Evolutionary conservation across 2,113 vertebrate species (phyloP).

Genomic region (Seriola aureovittata): DNA sequence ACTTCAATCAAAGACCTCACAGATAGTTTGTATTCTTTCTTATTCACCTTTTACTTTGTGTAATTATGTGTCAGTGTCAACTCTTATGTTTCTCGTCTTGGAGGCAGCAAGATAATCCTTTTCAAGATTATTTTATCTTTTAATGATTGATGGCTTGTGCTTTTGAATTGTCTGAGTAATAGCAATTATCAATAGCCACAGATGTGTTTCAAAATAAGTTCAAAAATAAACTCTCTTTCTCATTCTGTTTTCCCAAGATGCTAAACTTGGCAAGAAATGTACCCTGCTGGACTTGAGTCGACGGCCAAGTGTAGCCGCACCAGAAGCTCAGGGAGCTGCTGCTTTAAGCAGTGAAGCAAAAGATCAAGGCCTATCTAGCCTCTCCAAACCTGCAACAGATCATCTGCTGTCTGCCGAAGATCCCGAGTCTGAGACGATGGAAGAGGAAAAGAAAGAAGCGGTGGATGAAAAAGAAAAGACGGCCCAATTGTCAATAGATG

Average conservation of each 20-base stretch:
- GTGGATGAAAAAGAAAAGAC: conserved; percentile 41
- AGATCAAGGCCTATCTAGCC: conserved; percentile 28
- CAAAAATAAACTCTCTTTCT: neutral
- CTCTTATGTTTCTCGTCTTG: neutral
- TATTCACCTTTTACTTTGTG: neutral
- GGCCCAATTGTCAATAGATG: conserved; percentile 31
- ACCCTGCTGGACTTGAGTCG: conserved; percentile 76
- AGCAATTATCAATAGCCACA: no score
- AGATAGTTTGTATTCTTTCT: neutral
- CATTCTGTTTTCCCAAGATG: conserved; percentile 67
- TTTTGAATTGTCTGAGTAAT: neutral
- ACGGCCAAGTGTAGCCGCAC: conserved; percentile 44
- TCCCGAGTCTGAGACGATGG: conserved; percentile 22
- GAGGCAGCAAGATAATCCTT: neutral
- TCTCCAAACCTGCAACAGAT: conserved; percentile 38
- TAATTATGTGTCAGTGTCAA: neutral
- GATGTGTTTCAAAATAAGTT: neutral
- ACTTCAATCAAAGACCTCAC: conserved; percentile 2
- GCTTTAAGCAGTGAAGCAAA: conserved; percentile 25
- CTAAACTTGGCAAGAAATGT: conserved; percentile 78
- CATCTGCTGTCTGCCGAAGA: conserved; percentile 18
- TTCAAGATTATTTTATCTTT: neutral
- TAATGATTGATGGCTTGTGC: neutral
- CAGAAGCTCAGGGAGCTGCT: conserved; percentile 53
- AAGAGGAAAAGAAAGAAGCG: conserved; percentile 42